Base-by-base conservation (phyloP, 2,888 invertebrate species). In the Calliopum simillimum region DNA sequence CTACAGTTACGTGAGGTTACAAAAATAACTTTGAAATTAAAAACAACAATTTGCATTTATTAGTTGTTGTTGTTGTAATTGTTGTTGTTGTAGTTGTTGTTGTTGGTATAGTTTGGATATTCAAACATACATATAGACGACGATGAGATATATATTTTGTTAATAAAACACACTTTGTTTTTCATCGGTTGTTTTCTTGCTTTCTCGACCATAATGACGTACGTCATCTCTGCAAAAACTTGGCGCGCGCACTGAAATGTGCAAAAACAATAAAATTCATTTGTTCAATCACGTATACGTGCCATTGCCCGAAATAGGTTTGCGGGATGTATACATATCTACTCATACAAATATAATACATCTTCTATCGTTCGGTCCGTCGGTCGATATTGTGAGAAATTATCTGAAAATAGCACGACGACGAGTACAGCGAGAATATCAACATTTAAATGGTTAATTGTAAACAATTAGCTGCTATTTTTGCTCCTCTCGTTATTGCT, bases 1-100 rank as follows among this genome's bases (percentile, higher is more conserved):
- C 53, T 33, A 19, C 33, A 64, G 33, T 64, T 64, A 64, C 64
- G 64, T 64, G 64, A 51, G 51, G 51, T 14, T 51, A 49, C 21
- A 51, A 51, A 64, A 64, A 64, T 64, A 64, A 43, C 44, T 8
- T 33, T 41, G 25, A 19, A n/a, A 25, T 33, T 5, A 19, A 16
- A n/a, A 33, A 33, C n/a, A 33, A 58, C 21, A 58, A 58, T 16
- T 58, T 43, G 59, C 41, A 53, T 53, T 41, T 41, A 59, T 59
- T 43, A 41, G n/a, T 59, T n/a, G 59, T 43, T n/a, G n/a, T n/a
- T n/a, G n/a, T n/a, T n/a, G n/a, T n/a, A n/a, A n/a, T n/a, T n/a
- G n/a, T n/a, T n/a, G n/a, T n/a, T n/a, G n/a, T n/a, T n/a, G n/a
- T n/a, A n/a, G n/a, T n/a, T n/a, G n/a, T n/a, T n/a, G n/a, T n/a